phyloP scores from a whole-genome alignment of 2,888 invertebrate genomes.

The Leptinotarsa tumamoca region DNA sequence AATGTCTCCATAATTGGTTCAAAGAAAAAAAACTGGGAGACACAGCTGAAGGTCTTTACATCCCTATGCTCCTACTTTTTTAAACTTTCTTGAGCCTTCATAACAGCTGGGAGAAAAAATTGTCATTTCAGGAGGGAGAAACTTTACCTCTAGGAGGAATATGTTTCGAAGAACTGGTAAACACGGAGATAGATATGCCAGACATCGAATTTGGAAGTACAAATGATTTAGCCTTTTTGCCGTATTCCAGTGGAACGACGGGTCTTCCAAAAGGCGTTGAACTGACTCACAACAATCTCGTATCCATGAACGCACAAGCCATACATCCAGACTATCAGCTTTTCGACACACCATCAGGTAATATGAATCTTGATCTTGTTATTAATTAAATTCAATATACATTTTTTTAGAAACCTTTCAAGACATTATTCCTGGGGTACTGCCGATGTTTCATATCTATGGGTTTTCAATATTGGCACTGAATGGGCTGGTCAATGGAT shows the following conservation, averaged over 20 bases:
- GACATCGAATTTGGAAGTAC: slow-evolving; percentile 67
- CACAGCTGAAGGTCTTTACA: too few relatives aligned
- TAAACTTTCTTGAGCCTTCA: too few relatives aligned
- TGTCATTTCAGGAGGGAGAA: slow-evolving; percentile 38
- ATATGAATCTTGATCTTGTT: neutral
- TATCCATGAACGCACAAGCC: slow-evolving; percentile 50
- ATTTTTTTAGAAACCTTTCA: slow-evolving; percentile 68
- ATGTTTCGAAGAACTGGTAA: slow-evolving; percentile 39
- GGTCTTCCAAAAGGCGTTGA: slow-evolving; percentile 84
- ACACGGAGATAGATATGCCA: slow-evolving; percentile 65
- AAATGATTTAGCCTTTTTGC: slow-evolving; percentile 75
- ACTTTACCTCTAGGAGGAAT: slow-evolving; percentile 39
- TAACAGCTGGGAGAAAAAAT: neutral
- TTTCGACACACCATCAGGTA: slow-evolving; percentile 43
- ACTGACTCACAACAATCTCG: slow-evolving; percentile 68
- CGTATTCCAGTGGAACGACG: slow-evolving; percentile 90
- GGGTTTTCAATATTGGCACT: slow-evolving; percentile 75
- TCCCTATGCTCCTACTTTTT: too few relatives aligned
- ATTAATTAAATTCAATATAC: neutral
- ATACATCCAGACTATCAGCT: slow-evolving; percentile 38
- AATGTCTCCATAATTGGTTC: too few relatives aligned
- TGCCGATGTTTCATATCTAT: slow-evolving; percentile 88
- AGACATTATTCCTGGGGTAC: slow-evolving; percentile 76
- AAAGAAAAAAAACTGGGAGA: too few relatives aligned
- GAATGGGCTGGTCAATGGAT: slow-evolving; percentile 72